Evolutionary conservation across 2,888 invertebrate species (phyloP).

Genomic region (Platycheirus rosarum): DNA sequence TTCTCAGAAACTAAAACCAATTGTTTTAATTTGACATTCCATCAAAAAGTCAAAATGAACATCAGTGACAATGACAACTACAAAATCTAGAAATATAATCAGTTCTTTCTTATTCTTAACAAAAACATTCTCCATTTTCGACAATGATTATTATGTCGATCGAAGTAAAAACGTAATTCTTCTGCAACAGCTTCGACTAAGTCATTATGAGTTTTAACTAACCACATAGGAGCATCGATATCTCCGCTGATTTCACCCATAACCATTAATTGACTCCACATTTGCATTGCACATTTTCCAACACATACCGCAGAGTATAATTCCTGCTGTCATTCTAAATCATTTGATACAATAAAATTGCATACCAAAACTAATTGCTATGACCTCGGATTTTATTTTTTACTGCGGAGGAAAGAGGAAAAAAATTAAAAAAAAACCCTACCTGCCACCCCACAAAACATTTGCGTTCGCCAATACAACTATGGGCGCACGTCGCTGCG

Average conservation of each 20-base stretch:
- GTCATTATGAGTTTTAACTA: no score
- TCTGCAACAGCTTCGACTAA: no score
- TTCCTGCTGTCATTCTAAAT: constrained; percentile 51
- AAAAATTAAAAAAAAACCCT: constrained; percentile 1
- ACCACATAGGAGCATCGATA: no score
- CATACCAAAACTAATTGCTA: constrained; percentile 58
- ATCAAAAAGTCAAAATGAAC: no score
- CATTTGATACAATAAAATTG: constrained; percentile 53
- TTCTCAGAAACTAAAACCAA: no score
- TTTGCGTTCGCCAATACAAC: not conserved
- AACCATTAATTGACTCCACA: constrained; percentile 8
- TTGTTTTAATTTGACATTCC: no score
- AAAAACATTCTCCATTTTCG: no score
- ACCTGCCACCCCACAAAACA: constrained; percentile 17
- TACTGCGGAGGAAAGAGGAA: not conserved
- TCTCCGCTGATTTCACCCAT: not conserved
- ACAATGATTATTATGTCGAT: no score
- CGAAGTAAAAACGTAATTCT: no score
- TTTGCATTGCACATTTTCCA: constrained; percentile 3
- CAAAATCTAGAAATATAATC: no score
- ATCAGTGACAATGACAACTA: no score
- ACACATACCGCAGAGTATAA: constrained; percentile 6
- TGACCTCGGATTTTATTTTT: constrained; percentile 44
- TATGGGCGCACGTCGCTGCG: not conserved
- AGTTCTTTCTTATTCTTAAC: no score